Evolutionary conservation across 1,140 invertebrate species (phyloP).

Genomic region (Polypedilum vanderplanki): DNA sequence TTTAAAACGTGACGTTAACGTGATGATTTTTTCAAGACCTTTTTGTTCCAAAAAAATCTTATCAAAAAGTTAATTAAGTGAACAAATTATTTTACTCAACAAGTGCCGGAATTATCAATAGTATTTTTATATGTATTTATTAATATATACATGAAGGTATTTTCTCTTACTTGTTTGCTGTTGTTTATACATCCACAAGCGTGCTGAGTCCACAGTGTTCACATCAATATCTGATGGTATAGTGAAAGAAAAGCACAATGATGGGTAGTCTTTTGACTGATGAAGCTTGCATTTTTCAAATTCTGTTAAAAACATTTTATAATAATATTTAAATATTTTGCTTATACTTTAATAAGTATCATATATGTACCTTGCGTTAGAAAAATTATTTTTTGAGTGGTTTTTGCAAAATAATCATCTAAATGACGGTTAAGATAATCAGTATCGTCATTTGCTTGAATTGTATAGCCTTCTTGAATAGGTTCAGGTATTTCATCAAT

Average conservation of each 20-base stretch:
- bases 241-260: slow-evolving; percentile 62
- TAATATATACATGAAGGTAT: too few species aligned
- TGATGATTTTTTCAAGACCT: not conserved
- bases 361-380: slow-evolving; percentile 58
- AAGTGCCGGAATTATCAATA: too few species aligned
- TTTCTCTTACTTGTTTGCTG: slow-evolving; percentile 43
- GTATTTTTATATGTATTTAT: too few species aligned
- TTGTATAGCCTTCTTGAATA: slow-evolving; percentile 55
- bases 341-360: slow-evolving; percentile 29
- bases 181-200: slow-evolving; percentile 72
- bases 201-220: slow-evolving; percentile 62
- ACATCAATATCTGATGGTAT: slow-evolving; percentile 60
- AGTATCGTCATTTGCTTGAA: slow-evolving; percentile 38
- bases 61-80: slow-evolving; percentile 7
- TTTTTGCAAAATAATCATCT: slow-evolving; percentile 71
- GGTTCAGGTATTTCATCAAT: slow-evolving; percentile 58
- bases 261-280: slow-evolving; percentile 46
- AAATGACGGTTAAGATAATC: slow-evolving; percentile 47
- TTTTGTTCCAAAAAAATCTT: slow-evolving; percentile 2
- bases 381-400: slow-evolving; percentile 70
- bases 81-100: not conserved
- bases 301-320: slow-evolving; percentile 35
- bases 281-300: slow-evolving; percentile 39
- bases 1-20: slow-evolving; percentile 21
- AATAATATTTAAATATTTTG: not conserved